Evolutionary conservation across 2,113 vertebrate species (phyloP), one percentile per base, ranked within the genome.

Genomic region (Cheilinus undulatus): DNA sequence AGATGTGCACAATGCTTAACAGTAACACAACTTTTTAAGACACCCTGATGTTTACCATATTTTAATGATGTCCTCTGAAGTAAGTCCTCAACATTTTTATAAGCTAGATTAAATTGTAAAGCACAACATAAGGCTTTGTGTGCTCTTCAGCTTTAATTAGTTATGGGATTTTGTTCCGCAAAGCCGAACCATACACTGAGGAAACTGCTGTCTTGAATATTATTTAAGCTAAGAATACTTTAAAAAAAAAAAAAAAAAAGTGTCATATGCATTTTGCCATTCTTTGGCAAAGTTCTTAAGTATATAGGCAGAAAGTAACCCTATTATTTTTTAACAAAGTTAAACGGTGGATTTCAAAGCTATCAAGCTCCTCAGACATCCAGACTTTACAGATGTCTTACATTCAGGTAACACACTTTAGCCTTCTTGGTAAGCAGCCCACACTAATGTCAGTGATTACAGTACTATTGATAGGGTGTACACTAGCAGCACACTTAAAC

Each of bases 401-500:
- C 79, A 70, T 59, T 54, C 77, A 48, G 75, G n/a, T 75, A 73
- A 48, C 46, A 70, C 60, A 64, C 3, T 40, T 78, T 87, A 84
- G 65, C 56, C 40, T 79, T 58, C 70, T 66, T 60, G 59, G 80
- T 46, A 51, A 76, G 52, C 59, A 84, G 83, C 76, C 64, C 53
- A 36, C 54, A 59, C 14, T 38, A 45, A 4, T 17, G 17, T 3
- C 38, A 4, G 57, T 48, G 58, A 46, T 26, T 38, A 13, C 0
- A 0, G 24, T 17, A 11, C 50, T 7, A 19, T 51, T n/a, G 48
- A 49, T 70, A 27, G 23, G 51, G 36, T 69, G 64, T 30, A 20
- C 45, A 64, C n/a, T n/a, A n/a, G n/a, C n/a, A n/a, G n/a, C n/a
- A 24, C 30, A 51, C 28, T 7, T 60, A 26, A 26, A 32, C 34